Conservation (phyloP, 1,140 invertebrate genomes). For the Hydropsyche tenuis region DNA sequence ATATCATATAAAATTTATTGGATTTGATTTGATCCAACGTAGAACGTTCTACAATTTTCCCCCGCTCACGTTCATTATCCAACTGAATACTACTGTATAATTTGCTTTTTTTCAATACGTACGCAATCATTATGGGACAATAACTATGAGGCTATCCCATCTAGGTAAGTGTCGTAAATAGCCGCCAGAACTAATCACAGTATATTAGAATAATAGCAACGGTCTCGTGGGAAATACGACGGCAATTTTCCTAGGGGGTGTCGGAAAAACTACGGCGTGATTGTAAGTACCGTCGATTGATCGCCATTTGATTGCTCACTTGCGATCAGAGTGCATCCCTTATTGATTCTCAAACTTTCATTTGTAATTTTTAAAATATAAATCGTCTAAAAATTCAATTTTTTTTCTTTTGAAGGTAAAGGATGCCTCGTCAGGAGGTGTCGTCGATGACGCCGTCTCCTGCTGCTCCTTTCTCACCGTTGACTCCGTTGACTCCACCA, state of each 20-base stretch:
- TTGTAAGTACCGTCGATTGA: slow-evolving; percentile 39
- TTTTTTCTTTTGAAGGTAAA: slow-evolving; percentile 49
- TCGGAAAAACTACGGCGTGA: slow-evolving; percentile 26
- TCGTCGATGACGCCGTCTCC: slow-evolving; percentile 41
- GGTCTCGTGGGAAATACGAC: slow-evolving; percentile 39
- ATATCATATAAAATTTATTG: no score
- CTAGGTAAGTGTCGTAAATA: slow-evolving; percentile 38
- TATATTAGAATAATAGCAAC: slow-evolving; percentile 32
- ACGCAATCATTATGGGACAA: background rate
- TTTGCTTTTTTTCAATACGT: no score
- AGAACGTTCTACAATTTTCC: no score
- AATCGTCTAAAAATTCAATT: slow-evolving; percentile 35
- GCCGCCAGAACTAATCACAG: slow-evolving; percentile 41
- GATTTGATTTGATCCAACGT: no score
- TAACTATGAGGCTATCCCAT: slow-evolving; percentile 8
- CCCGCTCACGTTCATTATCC: no score
- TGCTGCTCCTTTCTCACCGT: slow-evolving; percentile 52
- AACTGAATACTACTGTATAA: no score
- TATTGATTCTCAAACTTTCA: no score
- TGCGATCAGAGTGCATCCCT: background rate
- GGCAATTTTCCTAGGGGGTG: slow-evolving; percentile 34
- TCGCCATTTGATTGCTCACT: slow-evolving; percentile 35
- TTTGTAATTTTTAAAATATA: slow-evolving; percentile 3
- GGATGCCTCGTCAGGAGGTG: slow-evolving; percentile 54
- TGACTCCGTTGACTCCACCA: slow-evolving; percentile 45